These are phyloP conservation scores for Rhinogobius similis DNA, from an alignment of 2,113 vertebrate genomes.

Conservation along the genomic window DNA sequence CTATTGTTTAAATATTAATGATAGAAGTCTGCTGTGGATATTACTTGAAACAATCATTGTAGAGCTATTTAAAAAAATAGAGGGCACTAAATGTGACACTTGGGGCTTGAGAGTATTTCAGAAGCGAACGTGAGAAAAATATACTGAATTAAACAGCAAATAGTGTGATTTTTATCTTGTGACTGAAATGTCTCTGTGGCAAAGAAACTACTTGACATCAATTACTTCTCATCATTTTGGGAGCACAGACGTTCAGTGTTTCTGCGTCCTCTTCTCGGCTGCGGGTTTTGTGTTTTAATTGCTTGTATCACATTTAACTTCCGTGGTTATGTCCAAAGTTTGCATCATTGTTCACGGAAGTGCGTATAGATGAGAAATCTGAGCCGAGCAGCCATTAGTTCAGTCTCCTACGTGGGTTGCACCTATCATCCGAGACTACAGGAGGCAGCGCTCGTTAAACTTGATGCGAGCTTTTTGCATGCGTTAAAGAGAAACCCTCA, in stretches of 20 bases:
- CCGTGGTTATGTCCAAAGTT: constrained; percentile 63
- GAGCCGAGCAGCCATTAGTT: constrained; percentile 43
- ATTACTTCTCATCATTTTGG: constrained; percentile 54
- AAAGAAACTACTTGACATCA: constrained; percentile 58
- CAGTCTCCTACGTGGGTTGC: constrained; percentile 20
- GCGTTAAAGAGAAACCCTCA: constrained; percentile 59
- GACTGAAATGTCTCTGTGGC: constrained; percentile 42
- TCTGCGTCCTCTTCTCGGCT: constrained; percentile 32
- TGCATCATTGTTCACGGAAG: constrained; percentile 68
- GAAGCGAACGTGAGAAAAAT: background rate
- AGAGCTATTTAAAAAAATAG: background rate
- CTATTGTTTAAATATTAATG: background rate
- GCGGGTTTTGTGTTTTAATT: constrained; percentile 48
- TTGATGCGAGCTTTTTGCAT: constrained; percentile 59
- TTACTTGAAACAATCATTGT: background rate
- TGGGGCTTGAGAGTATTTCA: constrained; percentile 9
- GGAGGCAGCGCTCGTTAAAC: constrained; percentile 60
- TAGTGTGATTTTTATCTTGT: constrained; percentile 12
- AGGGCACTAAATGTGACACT: constrained; percentile 16
- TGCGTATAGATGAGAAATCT: constrained; percentile 36
- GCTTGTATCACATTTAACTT: constrained; percentile 33
- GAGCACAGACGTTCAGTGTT: constrained; percentile 34
- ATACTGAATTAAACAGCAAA: constrained; percentile 21
- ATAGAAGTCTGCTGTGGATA: background rate
- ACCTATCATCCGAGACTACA: constrained; percentile 30